Conservation (phyloP, 2,113 vertebrate genomes). For the Arenaria interpres region DNA sequence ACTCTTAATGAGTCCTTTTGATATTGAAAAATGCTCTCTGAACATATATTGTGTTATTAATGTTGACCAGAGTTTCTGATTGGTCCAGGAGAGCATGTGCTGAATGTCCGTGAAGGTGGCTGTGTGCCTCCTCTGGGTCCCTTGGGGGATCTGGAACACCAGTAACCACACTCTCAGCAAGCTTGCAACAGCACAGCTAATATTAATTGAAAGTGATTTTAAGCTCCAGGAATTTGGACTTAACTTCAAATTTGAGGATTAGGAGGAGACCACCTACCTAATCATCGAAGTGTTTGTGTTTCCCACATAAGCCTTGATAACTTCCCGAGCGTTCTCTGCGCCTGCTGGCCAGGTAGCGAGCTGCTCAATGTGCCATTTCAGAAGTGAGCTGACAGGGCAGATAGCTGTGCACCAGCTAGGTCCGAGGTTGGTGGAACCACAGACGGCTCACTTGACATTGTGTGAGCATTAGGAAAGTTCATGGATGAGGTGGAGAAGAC, state of each 20-base stretch:
- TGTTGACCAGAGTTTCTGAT: background rate
- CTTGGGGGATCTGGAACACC: background rate
- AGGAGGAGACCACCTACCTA: background rate
- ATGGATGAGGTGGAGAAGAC: background rate
- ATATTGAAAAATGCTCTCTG: background rate
- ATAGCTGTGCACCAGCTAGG: background rate
- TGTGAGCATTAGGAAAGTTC: background rate
- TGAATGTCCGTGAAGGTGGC: background rate
- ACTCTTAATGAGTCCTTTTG: background rate
- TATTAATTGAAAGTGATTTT: background rate
- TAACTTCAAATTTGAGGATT: background rate
- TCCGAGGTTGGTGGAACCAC: background rate
- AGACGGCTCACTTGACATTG: background rate
- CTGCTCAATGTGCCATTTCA: background rate
- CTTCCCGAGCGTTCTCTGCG: background rate
- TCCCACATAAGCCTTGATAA: background rate
- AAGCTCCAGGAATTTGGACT: background rate
- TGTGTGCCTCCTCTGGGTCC: background rate
- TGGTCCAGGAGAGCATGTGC: background rate
- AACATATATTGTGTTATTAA: accelerated
- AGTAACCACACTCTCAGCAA: background rate
- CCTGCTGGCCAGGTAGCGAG: background rate
- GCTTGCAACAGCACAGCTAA: background rate
- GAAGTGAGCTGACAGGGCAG: accelerated
- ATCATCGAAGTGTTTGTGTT: background rate